Evolutionary conservation across 1,140 invertebrate species (phyloP).

Genomic region (Cecropterus lyciades): DNA sequence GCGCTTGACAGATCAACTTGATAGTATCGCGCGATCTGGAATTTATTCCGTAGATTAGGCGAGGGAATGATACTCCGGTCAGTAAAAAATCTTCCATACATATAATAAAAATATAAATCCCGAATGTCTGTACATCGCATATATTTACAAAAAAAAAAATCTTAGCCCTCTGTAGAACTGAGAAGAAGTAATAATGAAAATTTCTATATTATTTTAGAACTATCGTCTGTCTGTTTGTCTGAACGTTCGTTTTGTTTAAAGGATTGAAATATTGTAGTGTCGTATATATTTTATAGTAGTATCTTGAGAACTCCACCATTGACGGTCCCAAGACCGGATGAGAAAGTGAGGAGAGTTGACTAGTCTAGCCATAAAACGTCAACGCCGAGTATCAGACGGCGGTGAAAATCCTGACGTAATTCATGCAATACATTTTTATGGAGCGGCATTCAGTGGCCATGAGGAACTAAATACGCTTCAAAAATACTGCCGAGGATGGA

Average conservation of each 20-base stretch:
- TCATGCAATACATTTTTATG: neutral
- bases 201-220: no score
- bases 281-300: no score
- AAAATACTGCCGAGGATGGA: neutral
- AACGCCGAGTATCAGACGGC: neutral
- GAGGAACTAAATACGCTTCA: neutral
- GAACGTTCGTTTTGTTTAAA: no score
- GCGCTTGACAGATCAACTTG: slow-evolving; percentile 35
- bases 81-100: neutral
- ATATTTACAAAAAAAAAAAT: no score
- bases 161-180: no score
- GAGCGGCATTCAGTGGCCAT: neutral
- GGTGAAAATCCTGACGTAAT: neutral
- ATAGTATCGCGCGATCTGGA: slow-evolving; percentile 20
- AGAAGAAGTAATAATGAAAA: no score
- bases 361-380: neutral
- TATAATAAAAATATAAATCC: no score
- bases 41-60: neutral
- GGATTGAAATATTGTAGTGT: no score
- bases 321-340: neutral
- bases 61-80: neutral
- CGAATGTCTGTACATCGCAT: no score
- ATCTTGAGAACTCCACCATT: neutral
- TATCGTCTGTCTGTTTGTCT: no score
- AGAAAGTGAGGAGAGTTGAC: neutral